phyloP scores from a whole-genome alignment of 1,140 invertebrate genomes.

The Mycetomoellerius zeteki region DNA sequence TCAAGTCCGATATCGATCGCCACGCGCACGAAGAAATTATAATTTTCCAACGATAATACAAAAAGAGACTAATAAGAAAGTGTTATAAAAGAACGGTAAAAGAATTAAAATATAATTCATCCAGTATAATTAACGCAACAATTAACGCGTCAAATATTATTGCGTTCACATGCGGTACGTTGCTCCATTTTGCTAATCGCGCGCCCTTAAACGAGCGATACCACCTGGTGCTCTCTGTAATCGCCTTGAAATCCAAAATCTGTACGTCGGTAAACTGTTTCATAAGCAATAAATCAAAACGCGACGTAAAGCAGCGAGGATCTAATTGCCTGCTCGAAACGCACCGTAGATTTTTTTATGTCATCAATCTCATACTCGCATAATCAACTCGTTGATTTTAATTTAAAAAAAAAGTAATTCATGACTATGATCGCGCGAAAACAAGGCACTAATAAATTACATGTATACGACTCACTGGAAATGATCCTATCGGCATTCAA shows the following conservation, averaged over 20 bases:
- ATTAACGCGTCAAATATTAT: constrained; percentile 40
- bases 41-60: constrained; percentile 1
- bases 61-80: neutral
- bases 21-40: neutral
- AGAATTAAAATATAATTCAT: constrained; percentile 7
- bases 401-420: neutral
- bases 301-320: no score
- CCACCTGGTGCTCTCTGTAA: constrained; percentile 50
- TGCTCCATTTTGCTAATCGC: constrained; percentile 57
- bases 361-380: no score
- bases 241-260: constrained; percentile 49
- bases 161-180: constrained; percentile 44
- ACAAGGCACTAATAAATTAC: neutral
- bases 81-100: neutral
- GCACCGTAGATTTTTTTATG: neutral
- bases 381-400: neutral
- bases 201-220: constrained; percentile 40
- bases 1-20: neutral
- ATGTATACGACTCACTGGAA: constrained; percentile 44
- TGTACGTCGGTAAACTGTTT: constrained; percentile 10
- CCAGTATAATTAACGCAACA: constrained; percentile 22
- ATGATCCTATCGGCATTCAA: neutral
- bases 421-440: neutral
- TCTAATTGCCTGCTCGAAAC: neutral
- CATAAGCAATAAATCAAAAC: constrained; percentile 36